Conservation (phyloP, 2,113 vertebrate genomes). For the Macroglossus sobrinus region DNA sequence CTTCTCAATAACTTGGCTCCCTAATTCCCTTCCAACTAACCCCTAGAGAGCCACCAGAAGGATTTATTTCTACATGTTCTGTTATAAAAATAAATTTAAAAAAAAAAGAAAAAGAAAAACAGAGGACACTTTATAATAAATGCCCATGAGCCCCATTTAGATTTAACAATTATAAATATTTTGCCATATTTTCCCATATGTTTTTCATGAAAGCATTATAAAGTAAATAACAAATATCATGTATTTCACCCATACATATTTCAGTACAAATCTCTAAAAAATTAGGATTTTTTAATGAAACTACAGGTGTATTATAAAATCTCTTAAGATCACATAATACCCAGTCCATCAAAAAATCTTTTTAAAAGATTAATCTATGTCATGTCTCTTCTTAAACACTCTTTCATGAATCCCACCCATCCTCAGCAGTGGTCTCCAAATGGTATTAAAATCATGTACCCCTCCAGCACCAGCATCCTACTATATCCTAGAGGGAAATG, state of each 20-base stretch:
- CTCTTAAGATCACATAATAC: neutral
- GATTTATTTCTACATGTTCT: neutral
- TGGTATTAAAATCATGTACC: neutral
- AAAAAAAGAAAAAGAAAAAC: neutral
- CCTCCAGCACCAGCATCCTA: too few relatives aligned
- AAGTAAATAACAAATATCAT: neutral
- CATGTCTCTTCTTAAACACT: neutral
- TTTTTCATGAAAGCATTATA: neutral
- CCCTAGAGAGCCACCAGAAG: too few relatives aligned
- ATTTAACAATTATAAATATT: neutral
- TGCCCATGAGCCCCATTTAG: neutral
- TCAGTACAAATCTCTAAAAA: neutral
- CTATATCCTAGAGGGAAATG: neutral
- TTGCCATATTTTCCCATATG: neutral
- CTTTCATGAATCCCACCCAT: neutral
- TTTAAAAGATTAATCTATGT: neutral
- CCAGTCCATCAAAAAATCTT: neutral
- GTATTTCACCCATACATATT: neutral
- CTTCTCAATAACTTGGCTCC: neutral
- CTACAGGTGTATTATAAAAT: neutral
- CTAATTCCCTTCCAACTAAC: neutral
- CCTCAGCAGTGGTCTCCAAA: neutral
- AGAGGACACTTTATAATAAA: neutral
- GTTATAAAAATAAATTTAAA: neutral
- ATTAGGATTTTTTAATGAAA: neutral